Base-by-base conservation (phyloP, 2,797 vertebrate species). In the Anguilla megastoma region DNA sequence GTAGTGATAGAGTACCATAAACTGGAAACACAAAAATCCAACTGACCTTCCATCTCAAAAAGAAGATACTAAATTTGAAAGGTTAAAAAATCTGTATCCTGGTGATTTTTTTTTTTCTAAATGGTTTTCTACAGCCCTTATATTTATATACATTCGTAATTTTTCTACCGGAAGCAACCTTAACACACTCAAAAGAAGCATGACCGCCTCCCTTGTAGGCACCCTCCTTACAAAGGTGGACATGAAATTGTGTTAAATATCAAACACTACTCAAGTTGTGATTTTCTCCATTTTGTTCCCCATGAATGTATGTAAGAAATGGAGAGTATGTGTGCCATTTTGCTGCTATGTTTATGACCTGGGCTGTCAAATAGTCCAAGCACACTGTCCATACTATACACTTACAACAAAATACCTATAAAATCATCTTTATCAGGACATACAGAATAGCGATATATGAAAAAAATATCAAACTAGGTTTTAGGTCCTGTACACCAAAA, bases 101-200 rank as follows among this genome's bases (percentile, higher is more conserved):
- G 27, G 66, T 8, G 30, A 71, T 9, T 71, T 7, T 71, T n/a
- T 27, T 69, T 30, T n/a, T 30, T 45, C 4, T 71, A 71, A 71
- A 71, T 71, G 66, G 24, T 71, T 30, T 71, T 71, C n/a, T 71
- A 71, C 66, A 27, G 63, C 21, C 63, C 24, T 66, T 71, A 27
- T 71, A 71, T 3, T n/a, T 27, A 6, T 9, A 1, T 71, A 27
- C 66, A n/a, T 71, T 71, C n/a, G 30, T 71, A 21, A 66, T 66
- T 71, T 27, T 71, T 71, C 66, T 71, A n/a, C 66, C 66, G 4
- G n/a, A 71, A 30, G 5, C 66, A 9, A 27, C n/a, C n/a, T 71
- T 71, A 27, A 71, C n/a, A 71, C 66, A 71, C 66, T 71, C 66
- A 71, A 71, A 71, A 71, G 66, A 71, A 71, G 66, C n/a, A 69